Percentiles rank a stretch among this genome's conserved stretches.
phyloP scores from a whole-genome alignment of 1,140 invertebrate species.

The Orchesella cincta region DNA sequence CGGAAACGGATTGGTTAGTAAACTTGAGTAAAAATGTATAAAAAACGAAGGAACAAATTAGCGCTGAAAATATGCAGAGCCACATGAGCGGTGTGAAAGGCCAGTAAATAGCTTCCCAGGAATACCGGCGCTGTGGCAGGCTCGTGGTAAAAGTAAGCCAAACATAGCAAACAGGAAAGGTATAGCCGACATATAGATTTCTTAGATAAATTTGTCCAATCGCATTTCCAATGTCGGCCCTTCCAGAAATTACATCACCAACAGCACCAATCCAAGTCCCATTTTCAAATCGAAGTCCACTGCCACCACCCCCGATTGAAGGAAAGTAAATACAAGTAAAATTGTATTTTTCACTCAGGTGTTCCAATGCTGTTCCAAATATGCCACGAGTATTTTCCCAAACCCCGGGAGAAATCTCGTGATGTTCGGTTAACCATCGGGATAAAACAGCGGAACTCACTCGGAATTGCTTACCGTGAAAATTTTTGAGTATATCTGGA shows the following conservation, averaged over 20 bases:
- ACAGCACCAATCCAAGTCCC: constrained; percentile 34
- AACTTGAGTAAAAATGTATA: background rate
- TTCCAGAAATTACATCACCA: background rate
- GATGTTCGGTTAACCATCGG: too few relatives aligned
- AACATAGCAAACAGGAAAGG: constrained; percentile 38
- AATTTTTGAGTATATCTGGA: too few relatives aligned
- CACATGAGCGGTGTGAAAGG: constrained; percentile 31
- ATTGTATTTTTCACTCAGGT: constrained; percentile 25
- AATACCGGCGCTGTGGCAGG: constrained; percentile 20
- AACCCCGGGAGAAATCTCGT: too few relatives aligned
- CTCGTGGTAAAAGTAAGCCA: constrained; percentile 42
- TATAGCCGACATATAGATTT: constrained; percentile 21
- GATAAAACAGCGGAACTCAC: too few relatives aligned
- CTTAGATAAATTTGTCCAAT: background rate
- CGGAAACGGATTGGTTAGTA: background rate
- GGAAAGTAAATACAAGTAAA: constrained; percentile 39
- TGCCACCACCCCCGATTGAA: constrained; percentile 36
- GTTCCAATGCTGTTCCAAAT: background rate
- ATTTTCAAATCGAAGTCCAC: constrained; percentile 19
- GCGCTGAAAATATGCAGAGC: background rate
- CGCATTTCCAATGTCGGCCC: background rate
- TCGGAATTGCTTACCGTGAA: too few relatives aligned
- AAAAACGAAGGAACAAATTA: background rate
- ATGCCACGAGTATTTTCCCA: background rate
- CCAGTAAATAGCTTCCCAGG: constrained; percentile 43